Conservation (phyloP, 2,888 invertebrate species). For the Melieria omissa region DNA sequence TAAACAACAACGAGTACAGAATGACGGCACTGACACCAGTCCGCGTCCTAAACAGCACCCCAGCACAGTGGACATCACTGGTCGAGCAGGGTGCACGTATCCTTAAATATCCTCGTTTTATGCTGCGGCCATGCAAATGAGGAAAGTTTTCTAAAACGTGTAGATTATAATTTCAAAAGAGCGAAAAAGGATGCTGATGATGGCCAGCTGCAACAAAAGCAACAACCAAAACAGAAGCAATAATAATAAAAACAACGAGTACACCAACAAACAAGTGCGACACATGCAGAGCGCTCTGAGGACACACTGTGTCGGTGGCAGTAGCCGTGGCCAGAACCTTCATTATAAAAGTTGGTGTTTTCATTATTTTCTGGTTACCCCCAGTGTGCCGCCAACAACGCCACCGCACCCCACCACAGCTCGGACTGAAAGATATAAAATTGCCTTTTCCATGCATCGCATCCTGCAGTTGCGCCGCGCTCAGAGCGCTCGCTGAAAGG, state of each 20-base stretch:
- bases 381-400: constrained; percentile 1
- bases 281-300: constrained; percentile 36
- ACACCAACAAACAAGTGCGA: constrained; percentile 1
- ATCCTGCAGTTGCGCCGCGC: constrained; percentile 58
- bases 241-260: neutral
- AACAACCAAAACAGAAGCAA: neutral
- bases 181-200: constrained; percentile 34
- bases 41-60: constrained; percentile 36
- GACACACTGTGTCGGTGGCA: constrained; percentile 11
- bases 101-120: constrained; percentile 50
- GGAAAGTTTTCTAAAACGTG: constrained; percentile 45
- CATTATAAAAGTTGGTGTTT: constrained; percentile 62
- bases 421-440: constrained; percentile 10
- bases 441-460: constrained; percentile 25
- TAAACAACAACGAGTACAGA: constrained; percentile 20
- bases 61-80: constrained; percentile 44
- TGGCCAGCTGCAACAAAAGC: constrained; percentile 10
- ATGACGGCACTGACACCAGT: constrained; percentile 3
- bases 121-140: constrained; percentile 44
- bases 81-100: constrained; percentile 47
- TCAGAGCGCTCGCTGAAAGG: constrained; percentile 58
- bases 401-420: neutral
- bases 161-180: constrained; percentile 62
- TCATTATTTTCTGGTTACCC: constrained; percentile 57
- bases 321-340: constrained; percentile 48